A percentile compares a stretch with the other conserved stretches of the same genome.
Evolutionary conservation across 92 coral and sea anemone genomes (phyloP).

Genomic region (Epizoanthus ramosus): DNA sequence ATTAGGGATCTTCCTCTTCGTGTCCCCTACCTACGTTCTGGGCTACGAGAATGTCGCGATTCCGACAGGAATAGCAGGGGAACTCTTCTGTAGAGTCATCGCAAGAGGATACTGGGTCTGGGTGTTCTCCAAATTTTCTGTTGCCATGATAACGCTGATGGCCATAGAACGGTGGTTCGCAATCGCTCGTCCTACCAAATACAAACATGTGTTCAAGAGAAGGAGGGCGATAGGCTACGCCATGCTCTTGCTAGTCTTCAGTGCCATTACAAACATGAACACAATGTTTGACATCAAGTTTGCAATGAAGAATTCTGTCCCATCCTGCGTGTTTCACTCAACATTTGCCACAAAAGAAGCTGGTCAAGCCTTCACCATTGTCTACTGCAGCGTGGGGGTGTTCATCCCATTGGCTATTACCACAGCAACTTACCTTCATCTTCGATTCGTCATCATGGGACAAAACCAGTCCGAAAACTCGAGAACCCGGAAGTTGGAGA

Average conservation of each 20-base stretch:
- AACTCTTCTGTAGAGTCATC: constrained; percentile 34
- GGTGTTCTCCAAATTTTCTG: constrained; percentile 33
- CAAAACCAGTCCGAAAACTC: constrained; percentile 13
- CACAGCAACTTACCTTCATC: constrained; percentile 35
- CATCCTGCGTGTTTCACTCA: constrained; percentile 21
- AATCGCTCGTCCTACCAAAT: constrained; percentile 25
- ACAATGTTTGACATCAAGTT: constrained; percentile 15
- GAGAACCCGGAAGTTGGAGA: constrained; percentile 17
- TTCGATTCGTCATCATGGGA: constrained; percentile 18
- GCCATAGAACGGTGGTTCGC: constrained; percentile 43
- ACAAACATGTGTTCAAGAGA: constrained; percentile 20
- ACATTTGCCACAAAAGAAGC: constrained; percentile 24
- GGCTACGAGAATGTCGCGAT: constrained; percentile 12
- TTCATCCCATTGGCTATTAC: constrained; percentile 17
- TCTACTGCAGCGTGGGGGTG: constrained; percentile 27
- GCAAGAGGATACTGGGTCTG: constrained; percentile 41
- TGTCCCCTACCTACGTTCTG: constrained; percentile 35
- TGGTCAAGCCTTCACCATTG: constrained; percentile 20
- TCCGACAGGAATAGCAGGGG: constrained; percentile 42
- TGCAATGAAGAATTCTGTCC: neutral
- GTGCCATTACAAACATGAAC: constrained; percentile 29
- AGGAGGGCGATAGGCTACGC: constrained; percentile 5
- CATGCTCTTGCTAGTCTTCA: neutral
- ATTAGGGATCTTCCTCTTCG: constrained; percentile 5
- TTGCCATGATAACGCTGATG: constrained; percentile 37